Conservation (phyloP, 2,888 invertebrate genomes). For the Harmothoe impar region DNA sequence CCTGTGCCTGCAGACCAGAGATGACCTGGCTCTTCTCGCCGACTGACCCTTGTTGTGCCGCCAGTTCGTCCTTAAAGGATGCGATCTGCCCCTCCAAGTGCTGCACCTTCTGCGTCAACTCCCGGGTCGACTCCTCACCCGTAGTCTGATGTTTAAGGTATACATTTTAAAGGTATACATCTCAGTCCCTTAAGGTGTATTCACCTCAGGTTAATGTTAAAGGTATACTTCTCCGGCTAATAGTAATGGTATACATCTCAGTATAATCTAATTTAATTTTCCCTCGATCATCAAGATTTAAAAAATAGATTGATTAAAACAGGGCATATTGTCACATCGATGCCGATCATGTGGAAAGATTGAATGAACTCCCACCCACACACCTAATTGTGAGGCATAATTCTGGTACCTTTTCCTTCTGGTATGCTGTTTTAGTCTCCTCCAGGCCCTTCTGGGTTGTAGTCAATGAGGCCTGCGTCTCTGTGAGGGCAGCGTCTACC, state of each 20-base stretch:
- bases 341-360: too few species aligned
- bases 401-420: slow-evolving; percentile 70
- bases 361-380: too few species aligned
- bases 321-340: too few species aligned
- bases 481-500: slow-evolving; percentile 70
- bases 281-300: too few species aligned
- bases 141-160: background rate
- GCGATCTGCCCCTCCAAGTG: slow-evolving; percentile 1
- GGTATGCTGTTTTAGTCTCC: slow-evolving; percentile 64
- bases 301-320: too few species aligned
- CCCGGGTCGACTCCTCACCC: slow-evolving; percentile 38
- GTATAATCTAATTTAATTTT: too few species aligned
- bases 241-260: too few species aligned
- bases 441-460: slow-evolving; percentile 45
- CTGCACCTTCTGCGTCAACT: background rate
- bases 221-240: too few species aligned
- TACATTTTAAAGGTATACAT: too few species aligned
- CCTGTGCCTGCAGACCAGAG: background rate
- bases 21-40: background rate
- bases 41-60: background rate
- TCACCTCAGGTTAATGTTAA: too few species aligned
- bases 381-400: background rate
- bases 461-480: background rate
- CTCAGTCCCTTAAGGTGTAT: too few species aligned
- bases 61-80: background rate